These are phyloP conservation scores for Cathartes aura DNA, from an alignment of 2,113 vertebrate genomes.

Conservation along the genomic window DNA sequence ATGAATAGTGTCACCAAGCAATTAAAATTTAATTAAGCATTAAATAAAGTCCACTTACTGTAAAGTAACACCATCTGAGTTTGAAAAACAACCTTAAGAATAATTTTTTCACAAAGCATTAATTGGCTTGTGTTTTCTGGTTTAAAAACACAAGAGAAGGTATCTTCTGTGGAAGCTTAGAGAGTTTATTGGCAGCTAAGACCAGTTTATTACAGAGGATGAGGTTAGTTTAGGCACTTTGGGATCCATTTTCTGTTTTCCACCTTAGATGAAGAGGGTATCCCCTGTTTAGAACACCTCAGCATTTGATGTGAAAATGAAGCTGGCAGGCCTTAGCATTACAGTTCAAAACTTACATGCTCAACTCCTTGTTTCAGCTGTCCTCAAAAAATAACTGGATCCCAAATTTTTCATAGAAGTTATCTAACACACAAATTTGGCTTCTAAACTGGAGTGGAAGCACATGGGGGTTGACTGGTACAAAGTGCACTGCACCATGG, in stretches of 20 bases:
- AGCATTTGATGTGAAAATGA: background rate
- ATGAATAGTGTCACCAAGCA: constrained; percentile 60
- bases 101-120: background rate
- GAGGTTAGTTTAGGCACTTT: background rate
- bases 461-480: accelerated
- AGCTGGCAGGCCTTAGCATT: background rate
- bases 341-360: background rate
- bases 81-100: constrained; percentile 35
- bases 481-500: accelerated
- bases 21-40: constrained; percentile 69
- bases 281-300: background rate
- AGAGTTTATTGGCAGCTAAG: background rate
- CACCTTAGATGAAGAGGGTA: background rate
- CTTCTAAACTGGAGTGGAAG: background rate
- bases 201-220: background rate
- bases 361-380: background rate
- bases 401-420: accelerated
- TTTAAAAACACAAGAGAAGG: background rate
- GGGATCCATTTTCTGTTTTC: background rate
- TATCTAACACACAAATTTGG: background rate
- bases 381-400: background rate
- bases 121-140: background rate
- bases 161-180: background rate
- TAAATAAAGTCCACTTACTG: constrained; percentile 66
- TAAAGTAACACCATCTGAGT: constrained; percentile 30